Conservation (phyloP, 2,797 vertebrate genomes). For the Acrossocheilus fasciatus region DNA sequence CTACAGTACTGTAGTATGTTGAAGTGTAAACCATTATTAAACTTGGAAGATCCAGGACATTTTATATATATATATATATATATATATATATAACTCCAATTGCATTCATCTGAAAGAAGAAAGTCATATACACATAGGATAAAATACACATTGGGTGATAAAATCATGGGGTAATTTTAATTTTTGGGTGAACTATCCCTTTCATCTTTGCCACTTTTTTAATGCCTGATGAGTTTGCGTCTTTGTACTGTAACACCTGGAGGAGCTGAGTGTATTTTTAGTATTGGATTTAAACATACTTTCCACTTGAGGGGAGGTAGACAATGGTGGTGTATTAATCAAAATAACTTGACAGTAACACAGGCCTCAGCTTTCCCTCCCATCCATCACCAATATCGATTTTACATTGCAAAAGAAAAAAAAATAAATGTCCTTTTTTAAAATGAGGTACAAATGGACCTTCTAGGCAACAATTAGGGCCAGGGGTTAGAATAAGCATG, state of each 20-base stretch:
- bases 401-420: slow-evolving; percentile 34
- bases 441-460: slow-evolving; percentile 35
- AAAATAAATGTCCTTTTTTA: neutral
- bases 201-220: neutral
- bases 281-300: slow-evolving; percentile 29
- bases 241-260: neutral
- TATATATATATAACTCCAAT: too few species aligned
- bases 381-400: slow-evolving; percentile 55
- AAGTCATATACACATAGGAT: too few species aligned
- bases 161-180: neutral
- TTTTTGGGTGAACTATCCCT: neutral
- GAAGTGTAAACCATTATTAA: neutral
- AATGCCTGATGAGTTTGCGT: neutral
- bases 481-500: slow-evolving; percentile 14
- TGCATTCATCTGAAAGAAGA: too few species aligned
- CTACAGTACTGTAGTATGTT: neutral
- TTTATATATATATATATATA: too few species aligned
- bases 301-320: slow-evolving; percentile 40
- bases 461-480: neutral
- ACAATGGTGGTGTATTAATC: slow-evolving; percentile 45
- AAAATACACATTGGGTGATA: neutral
- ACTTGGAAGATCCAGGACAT: too few species aligned
- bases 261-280: slow-evolving; percentile 27
- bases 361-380: slow-evolving; percentile 38
- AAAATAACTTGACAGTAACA: slow-evolving; percentile 34